phyloP scores from a whole-genome alignment of 2,888 invertebrate genomes.

The Lottia scabra region DNA sequence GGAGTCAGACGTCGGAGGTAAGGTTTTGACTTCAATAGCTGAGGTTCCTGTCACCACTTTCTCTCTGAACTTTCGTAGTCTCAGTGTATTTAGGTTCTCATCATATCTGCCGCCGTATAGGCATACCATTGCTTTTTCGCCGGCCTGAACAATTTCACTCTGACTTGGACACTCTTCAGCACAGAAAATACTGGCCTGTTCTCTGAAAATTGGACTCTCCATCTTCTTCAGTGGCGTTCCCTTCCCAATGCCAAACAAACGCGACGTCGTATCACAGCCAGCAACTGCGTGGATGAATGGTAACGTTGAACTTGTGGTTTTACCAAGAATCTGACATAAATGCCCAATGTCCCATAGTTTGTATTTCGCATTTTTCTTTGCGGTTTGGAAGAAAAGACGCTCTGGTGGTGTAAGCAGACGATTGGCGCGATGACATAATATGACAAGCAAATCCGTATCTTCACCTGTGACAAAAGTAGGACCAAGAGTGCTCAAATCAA shows the following conservation, averaged over 20 bases:
- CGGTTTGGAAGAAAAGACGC: constrained; percentile 17
- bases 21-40: neutral
- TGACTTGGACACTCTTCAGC: neutral
- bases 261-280: constrained; percentile 34
- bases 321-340: neutral
- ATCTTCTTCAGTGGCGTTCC: constrained; percentile 15
- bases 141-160: neutral
- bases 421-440: constrained; percentile 22
- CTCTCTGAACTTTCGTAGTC: constrained; percentile 16
- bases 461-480: constrained; percentile 25
- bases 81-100: constrained; percentile 10
- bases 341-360: neutral
- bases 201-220: constrained; percentile 1
- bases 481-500: constrained; percentile 16
- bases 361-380: neutral
- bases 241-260: constrained; percentile 30
- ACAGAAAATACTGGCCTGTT: neutral
- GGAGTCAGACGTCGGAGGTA: neutral
- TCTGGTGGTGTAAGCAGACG: neutral
- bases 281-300: constrained; percentile 24
- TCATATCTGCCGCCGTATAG: constrained; percentile 14
- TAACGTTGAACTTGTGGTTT: constrained; percentile 17
- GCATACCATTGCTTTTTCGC: constrained; percentile 4
- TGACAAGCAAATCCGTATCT: constrained; percentile 36
- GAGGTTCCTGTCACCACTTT: constrained; percentile 3